Percentiles rank a stretch among this genome's conserved stretches.
These are phyloP conservation scores for Galaxea fascicularis DNA, from an alignment of 92 coral and sea anemone species.

Conservation along the genomic window DNA sequence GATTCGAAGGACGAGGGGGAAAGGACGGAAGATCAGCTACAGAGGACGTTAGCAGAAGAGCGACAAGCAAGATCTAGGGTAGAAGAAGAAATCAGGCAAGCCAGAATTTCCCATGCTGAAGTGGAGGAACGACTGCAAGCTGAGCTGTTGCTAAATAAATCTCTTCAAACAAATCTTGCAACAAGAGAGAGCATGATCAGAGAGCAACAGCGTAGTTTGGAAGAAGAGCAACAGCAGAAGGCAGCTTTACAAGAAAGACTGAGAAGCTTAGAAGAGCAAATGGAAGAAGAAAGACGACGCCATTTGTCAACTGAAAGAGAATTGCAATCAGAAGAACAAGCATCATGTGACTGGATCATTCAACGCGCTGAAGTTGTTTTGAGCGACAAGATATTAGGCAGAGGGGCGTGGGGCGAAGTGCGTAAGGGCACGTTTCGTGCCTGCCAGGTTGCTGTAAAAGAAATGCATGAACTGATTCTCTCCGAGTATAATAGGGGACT, in stretches of 20 bases:
- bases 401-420: not conserved
- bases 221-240: slow-evolving; percentile 67
- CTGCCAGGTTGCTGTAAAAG: slow-evolving; percentile 79
- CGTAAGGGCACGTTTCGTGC: not conserved
- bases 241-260: slow-evolving; percentile 65
- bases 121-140: not conserved
- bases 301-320: slow-evolving; percentile 53
- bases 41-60: not conserved
- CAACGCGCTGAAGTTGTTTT: not conserved
- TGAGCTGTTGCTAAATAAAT: not conserved
- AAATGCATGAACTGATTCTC: slow-evolving; percentile 84
- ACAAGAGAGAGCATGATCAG: slow-evolving; percentile 31
- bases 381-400: not conserved
- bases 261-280: slow-evolving; percentile 52
- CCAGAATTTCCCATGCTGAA: not conserved
- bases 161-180: not conserved
- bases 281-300: slow-evolving; percentile 60
- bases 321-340: slow-evolving; percentile 62
- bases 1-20: not conserved
- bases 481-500: slow-evolving; percentile 83
- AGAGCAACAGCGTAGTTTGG: slow-evolving; percentile 58
- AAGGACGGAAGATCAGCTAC: not conserved
- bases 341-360: slow-evolving; percentile 73
- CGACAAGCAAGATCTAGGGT: not conserved
- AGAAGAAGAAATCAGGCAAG: not conserved